These are phyloP conservation scores for Strigamia transsilvanica DNA, from an alignment of 2,888 invertebrate genomes.

Conservation along the genomic window DNA sequence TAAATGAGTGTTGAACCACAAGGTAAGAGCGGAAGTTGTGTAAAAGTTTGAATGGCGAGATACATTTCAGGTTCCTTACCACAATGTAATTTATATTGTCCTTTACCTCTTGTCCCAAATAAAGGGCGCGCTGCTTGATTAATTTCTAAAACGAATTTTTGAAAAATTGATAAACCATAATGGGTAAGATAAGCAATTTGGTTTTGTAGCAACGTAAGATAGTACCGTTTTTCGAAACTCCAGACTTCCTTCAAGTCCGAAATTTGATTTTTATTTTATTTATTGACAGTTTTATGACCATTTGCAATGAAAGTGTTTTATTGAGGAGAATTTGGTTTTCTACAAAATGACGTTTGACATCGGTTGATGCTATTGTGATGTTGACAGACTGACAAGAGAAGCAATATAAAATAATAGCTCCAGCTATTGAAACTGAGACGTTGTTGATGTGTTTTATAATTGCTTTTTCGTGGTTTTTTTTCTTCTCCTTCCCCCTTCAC, in stretches of 20 bases:
- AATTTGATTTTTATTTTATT: no score
- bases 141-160: neutral
- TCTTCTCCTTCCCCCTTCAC: no score
- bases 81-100: conserved; percentile 17
- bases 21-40: conserved; percentile 22
- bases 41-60: conserved; percentile 7
- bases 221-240: no score
- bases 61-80: conserved; percentile 14
- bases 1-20: conserved; percentile 17
- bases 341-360: neutral
- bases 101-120: neutral
- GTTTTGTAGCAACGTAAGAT: no score
- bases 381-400: neutral
- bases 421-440: neutral
- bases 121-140: neutral
- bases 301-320: no score
- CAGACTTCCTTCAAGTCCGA: no score
- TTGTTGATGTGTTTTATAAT: neutral
- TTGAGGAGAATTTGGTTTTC: no score
- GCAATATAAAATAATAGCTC: neutral
- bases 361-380: neutral
- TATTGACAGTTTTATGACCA: no score
- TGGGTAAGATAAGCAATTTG: neutral
- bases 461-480: neutral
- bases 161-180: neutral